A percentile compares a stretch with the other conserved stretches of the same genome.
Conservation (phyloP, 2,888 invertebrate genomes). For the Cosmopolites sordidus region DNA sequence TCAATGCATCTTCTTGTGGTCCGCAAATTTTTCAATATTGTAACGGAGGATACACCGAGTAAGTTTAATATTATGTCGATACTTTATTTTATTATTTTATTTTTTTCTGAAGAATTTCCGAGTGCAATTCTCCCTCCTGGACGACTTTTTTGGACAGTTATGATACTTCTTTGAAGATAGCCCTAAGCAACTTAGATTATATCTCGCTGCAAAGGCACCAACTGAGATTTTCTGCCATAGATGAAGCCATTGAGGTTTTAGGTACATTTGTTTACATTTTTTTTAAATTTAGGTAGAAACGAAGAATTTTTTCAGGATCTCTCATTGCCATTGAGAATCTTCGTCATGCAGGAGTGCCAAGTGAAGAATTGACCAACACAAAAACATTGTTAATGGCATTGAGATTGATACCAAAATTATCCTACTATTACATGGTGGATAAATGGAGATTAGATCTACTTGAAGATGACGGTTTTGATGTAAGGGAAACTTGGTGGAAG, state of each 20-base stretch:
- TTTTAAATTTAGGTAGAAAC: too few relatives aligned
- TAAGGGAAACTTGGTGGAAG: slow-evolving; percentile 50
- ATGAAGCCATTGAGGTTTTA: slow-evolving; percentile 54
- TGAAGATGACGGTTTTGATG: slow-evolving; percentile 29
- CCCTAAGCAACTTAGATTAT: slow-evolving; percentile 37
- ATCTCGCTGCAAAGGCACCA: slow-evolving; percentile 30
- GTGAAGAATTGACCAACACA: slow-evolving; percentile 40
- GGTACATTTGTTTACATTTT: too few relatives aligned
- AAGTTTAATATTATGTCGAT: slow-evolving; percentile 32
- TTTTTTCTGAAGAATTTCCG: slow-evolving; percentile 36
- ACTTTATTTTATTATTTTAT: too few relatives aligned
- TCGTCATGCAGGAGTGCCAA: slow-evolving; percentile 48
- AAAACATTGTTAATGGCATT: slow-evolving; percentile 54
- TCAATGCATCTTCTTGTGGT: slow-evolving; percentile 47
- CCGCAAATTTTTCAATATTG: slow-evolving; percentile 52
- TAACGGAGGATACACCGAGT: slow-evolving; percentile 48
- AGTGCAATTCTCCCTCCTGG: slow-evolving; percentile 54
- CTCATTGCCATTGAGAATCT: slow-evolving; percentile 54
- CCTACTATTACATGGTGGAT: slow-evolving; percentile 56
- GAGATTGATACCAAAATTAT: slow-evolving; percentile 54
- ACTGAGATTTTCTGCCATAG: slow-evolving; percentile 48
- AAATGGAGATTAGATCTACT: slow-evolving; percentile 52
- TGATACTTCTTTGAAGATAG: slow-evolving; percentile 51
- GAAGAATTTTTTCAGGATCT: slow-evolving; percentile 42
- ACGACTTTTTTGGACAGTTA: slow-evolving; percentile 54